phyloP scores from a whole-genome alignment of 2,888 invertebrate genomes.

The Dryocosmus kuriphilus region DNA sequence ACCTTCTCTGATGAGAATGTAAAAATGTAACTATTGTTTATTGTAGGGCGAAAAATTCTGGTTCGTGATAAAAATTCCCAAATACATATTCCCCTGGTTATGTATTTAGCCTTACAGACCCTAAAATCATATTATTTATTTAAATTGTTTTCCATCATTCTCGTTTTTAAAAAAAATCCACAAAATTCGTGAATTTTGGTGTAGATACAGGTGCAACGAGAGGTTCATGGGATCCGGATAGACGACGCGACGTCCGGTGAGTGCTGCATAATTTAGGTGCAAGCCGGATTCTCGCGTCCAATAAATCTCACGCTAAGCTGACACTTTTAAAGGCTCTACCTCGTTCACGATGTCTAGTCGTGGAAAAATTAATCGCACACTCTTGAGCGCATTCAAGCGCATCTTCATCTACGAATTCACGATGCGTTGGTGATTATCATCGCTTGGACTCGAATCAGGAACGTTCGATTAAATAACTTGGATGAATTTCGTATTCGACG shows the following conservation, averaged over 20 bases:
- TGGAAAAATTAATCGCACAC: slow-evolving; percentile 24
- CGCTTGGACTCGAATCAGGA: slow-evolving; percentile 15
- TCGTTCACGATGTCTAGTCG: slow-evolving; percentile 30
- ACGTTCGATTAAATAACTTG: slow-evolving; percentile 22
- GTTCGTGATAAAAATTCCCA: no score
- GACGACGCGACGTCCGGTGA: slow-evolving; percentile 47
- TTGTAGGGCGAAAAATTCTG: no score
- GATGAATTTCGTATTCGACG: slow-evolving; percentile 38
- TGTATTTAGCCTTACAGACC: background rate
- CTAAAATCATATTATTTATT: background rate
- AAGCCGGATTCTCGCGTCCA: slow-evolving; percentile 53
- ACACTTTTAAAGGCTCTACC: slow-evolving; percentile 47
- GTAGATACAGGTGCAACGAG: slow-evolving; percentile 41
- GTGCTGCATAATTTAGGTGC: slow-evolving; percentile 57
- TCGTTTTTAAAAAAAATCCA: background rate
- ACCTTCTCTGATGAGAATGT: no score
- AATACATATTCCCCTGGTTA: background rate
- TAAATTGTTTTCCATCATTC: background rate
- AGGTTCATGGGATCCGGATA: slow-evolving; percentile 48
- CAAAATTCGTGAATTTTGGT: background rate
- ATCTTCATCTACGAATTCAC: background rate
- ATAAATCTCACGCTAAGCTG: slow-evolving; percentile 58
- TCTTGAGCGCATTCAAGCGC: slow-evolving; percentile 5
- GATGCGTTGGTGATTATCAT: slow-evolving; percentile 18
- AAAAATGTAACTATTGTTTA: no score